phyloP scores from a whole-genome alignment of 2,797 vertebrate genomes.

The Notolabrus celidotus region DNA sequence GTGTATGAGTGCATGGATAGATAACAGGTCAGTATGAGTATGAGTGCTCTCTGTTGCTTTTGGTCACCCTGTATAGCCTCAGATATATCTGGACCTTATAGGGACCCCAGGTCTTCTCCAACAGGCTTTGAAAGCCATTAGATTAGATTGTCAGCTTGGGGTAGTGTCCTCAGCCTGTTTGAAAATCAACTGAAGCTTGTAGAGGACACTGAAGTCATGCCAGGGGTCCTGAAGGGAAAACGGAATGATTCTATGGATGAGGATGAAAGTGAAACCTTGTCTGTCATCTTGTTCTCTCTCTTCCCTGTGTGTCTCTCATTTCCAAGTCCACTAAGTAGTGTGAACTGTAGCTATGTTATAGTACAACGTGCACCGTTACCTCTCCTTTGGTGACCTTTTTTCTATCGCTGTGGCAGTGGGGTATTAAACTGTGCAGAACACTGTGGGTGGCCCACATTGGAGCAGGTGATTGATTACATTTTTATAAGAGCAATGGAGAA shows the following conservation, averaged over 20 bases:
- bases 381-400: constrained; percentile 32
- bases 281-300: constrained; percentile 18
- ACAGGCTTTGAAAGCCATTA: constrained; percentile 1
- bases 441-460: constrained; percentile 53
- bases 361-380: constrained; percentile 6
- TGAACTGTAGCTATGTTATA: constrained; percentile 12
- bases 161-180: constrained; percentile 46
- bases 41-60: background rate
- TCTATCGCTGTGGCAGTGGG: constrained; percentile 6
- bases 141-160: constrained; percentile 22
- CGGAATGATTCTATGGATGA: constrained; percentile 25
- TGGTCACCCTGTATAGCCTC: too few relatives aligned
- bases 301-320: constrained; percentile 19
- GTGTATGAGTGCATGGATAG: too few relatives aligned
- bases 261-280: constrained; percentile 34
- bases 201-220: constrained; percentile 38
- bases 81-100: background rate
- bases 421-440: constrained; percentile 53
- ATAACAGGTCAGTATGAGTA: too few relatives aligned
- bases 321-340: constrained; percentile 37
- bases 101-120: constrained; percentile 29
- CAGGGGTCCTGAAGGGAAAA: constrained; percentile 22
- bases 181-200: constrained; percentile 59
- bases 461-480: constrained; percentile 74
- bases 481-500: constrained; percentile 67